A percentile compares a stretch with the other conserved stretches of the same genome.
Conservation (phyloP, 64 coral and sea anemone species). For the Montipora capricornis region DNA sequence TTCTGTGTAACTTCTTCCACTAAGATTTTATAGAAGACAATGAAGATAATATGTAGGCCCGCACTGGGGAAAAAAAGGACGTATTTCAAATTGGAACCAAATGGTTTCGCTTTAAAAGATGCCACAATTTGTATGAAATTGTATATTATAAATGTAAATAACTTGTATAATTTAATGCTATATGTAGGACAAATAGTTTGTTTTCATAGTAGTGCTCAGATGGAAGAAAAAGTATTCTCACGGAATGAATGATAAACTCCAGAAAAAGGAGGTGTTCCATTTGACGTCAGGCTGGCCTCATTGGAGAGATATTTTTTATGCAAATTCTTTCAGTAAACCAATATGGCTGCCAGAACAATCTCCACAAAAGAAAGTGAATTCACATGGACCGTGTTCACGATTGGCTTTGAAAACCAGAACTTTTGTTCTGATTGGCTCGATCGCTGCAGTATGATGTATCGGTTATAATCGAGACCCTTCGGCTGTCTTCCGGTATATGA, state of each 20-base stretch:
- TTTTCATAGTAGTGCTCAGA: neutral
- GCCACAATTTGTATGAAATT: neutral
- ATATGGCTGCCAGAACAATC: too few relatives aligned
- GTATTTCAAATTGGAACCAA: neutral
- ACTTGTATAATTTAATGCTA: constrained; percentile 1
- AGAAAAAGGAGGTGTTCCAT: too few relatives aligned
- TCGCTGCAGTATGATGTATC: too few relatives aligned
- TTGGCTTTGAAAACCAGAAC: neutral
- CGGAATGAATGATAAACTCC: too few relatives aligned
- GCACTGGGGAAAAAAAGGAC: neutral
- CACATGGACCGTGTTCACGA: neutral
- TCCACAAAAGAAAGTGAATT: neutral
- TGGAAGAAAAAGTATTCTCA: neutral
- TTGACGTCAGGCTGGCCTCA: too few relatives aligned
- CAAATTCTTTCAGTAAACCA: too few relatives aligned
- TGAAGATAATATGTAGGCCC: neutral
- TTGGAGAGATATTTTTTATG: too few relatives aligned
- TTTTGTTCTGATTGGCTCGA: too few relatives aligned
- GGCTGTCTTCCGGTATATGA: too few relatives aligned
- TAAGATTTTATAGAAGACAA: neutral
- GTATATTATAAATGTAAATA: constrained; percentile 23
- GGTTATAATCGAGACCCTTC: too few relatives aligned
- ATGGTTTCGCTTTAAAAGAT: neutral
- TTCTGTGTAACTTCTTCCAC: neutral
- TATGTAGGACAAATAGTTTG: neutral